phyloP scores from a whole-genome alignment of 2,797 vertebrate species.

The Helicolenus hilgendorfi region DNA sequence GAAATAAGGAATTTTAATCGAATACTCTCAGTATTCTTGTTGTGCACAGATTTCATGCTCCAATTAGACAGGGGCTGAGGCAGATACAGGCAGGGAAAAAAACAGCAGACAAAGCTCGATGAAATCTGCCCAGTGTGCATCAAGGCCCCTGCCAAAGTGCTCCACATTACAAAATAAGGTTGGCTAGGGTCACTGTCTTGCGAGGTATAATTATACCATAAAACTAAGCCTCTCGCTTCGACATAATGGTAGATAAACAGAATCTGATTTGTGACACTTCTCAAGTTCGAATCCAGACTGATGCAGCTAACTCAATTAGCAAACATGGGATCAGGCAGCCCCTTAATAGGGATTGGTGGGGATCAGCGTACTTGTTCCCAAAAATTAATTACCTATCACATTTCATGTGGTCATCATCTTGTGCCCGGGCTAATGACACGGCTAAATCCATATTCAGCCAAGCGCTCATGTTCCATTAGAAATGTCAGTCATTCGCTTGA shows the following conservation, averaged over 20 bases:
- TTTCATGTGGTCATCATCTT: constrained; percentile 83
- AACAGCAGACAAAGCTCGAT: constrained; percentile 54
- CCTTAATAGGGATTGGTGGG: constrained; percentile 84
- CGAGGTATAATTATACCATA: constrained; percentile 88
- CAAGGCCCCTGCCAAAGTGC: constrained; percentile 63
- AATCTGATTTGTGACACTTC: constrained; percentile 83
- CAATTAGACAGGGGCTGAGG: constrained; percentile 66
- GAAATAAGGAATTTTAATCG: constrained; percentile 60
- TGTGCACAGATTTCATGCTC: constrained; percentile 71
- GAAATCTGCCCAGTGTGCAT: constrained; percentile 69
- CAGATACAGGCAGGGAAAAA: constrained; percentile 40
- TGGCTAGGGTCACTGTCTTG: constrained; percentile 75
- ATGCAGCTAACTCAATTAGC: constrained; percentile 88
- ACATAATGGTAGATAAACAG: constrained; percentile 88
- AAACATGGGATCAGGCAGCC: constrained; percentile 76
- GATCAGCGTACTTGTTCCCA: constrained; percentile 84
- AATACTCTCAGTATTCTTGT: constrained; percentile 64
- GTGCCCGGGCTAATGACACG: constrained; percentile 49
- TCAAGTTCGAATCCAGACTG: constrained; percentile 85
- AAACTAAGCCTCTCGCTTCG: constrained; percentile 80
- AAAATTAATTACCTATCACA: constrained; percentile 87
- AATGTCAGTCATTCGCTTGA: constrained; percentile 81
- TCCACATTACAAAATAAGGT: constrained; percentile 75
- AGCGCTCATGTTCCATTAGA: constrained; percentile 79
- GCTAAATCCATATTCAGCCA: constrained; percentile 77